Evolutionary conservation across 2,888 invertebrate genomes (phyloP).

Genomic region (Lithophane ornitopus): DNA sequence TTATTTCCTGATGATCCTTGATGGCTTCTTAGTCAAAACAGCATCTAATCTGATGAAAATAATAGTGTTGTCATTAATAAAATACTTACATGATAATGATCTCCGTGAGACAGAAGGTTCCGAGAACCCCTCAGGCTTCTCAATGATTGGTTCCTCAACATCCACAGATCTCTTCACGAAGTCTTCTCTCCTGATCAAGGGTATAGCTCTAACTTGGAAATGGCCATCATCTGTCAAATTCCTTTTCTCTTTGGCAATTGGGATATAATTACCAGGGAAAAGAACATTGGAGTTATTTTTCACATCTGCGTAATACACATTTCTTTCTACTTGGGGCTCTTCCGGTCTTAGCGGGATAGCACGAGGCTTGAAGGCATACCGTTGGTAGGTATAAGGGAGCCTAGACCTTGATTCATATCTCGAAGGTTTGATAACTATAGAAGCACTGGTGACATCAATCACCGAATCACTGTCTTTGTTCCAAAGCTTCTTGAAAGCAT

Average conservation of each 20-base stretch:
- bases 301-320: slow-evolving; percentile 79
- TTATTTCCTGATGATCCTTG: not conserved
- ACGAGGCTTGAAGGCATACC: slow-evolving; percentile 83
- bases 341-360: slow-evolving; percentile 79
- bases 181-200: slow-evolving; percentile 81
- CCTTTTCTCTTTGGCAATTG: slow-evolving; percentile 88
- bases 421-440: slow-evolving; percentile 81
- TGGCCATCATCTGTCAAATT: slow-evolving; percentile 62
- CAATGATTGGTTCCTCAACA: slow-evolving; percentile 78
- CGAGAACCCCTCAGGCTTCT: slow-evolving; percentile 79
- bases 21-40: not conserved
- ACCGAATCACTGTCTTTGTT: slow-evolving; percentile 81
- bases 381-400: slow-evolving; percentile 68
- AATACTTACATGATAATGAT: slow-evolving; percentile 85
- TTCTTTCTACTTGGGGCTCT: slow-evolving; percentile 76
- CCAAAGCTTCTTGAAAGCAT: slow-evolving; percentile 83
- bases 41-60: not conserved
- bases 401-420: slow-evolving; percentile 73
- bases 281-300: slow-evolving; percentile 82
- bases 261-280: slow-evolving; percentile 88
- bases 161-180: slow-evolving; percentile 82
- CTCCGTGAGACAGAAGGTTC: slow-evolving; percentile 81
- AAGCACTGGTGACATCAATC: slow-evolving; percentile 83
- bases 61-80: not conserved
- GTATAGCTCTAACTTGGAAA: slow-evolving; percentile 83